Percentiles rank a stretch among this genome's conserved stretches.
Conservation (phyloP, 2,797 vertebrate species). For the Hirundo rustica region DNA sequence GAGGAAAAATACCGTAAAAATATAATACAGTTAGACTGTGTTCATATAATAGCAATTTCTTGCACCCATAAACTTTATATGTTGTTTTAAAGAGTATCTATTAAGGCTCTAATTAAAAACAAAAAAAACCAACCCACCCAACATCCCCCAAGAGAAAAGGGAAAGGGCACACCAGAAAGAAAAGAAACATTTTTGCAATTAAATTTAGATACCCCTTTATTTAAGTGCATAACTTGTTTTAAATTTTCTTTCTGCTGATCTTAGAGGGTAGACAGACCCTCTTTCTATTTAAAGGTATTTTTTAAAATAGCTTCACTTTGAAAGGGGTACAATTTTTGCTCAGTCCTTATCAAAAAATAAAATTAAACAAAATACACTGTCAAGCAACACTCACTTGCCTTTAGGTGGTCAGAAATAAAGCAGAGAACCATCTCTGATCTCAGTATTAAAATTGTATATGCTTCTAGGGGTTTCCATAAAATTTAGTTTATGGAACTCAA, state of each 20-base stretch:
- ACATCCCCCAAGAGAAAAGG: background rate
- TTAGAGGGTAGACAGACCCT: background rate
- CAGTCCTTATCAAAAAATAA: background rate
- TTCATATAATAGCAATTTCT: background rate
- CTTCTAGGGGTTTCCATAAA: background rate
- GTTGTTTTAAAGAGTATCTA: background rate
- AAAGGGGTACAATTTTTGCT: background rate
- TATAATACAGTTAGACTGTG: background rate
- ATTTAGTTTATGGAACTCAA: background rate
- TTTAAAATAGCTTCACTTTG: background rate
- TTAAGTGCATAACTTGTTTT: background rate
- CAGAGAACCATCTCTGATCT: background rate
- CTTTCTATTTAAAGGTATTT: background rate
- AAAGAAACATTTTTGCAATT: background rate
- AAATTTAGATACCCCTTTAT: background rate
- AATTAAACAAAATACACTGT: background rate
- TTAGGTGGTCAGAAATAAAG: background rate
- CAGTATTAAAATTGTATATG: background rate
- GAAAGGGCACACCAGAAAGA: background rate
- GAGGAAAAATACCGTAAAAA: background rate
- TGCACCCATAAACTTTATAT: background rate
- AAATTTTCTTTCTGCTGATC: background rate
- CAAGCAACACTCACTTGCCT: background rate
- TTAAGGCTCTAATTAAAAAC: background rate
- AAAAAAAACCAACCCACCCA: background rate